These are phyloP conservation scores for Gobionotothen gibberifrons DNA, from an alignment of 2,797 vertebrate species.

Conservation along the genomic window DNA sequence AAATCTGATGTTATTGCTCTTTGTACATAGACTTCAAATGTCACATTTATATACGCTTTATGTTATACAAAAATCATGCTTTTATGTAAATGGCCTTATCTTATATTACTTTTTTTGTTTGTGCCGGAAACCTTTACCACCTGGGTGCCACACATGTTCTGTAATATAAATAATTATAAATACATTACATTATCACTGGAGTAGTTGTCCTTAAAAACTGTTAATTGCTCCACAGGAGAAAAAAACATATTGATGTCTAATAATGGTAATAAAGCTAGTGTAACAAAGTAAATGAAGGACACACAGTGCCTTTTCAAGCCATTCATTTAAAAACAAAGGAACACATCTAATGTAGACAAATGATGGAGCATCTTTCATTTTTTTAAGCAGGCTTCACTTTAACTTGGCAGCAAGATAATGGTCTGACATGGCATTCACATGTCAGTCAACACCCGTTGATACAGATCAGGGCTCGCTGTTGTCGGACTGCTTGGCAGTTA, in stretches of 20 bases:
- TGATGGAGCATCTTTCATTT: not conserved
- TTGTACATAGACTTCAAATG: not conserved
- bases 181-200: not conserved
- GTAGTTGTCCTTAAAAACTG: not conserved
- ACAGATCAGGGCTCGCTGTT: not conserved
- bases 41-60: not conserved
- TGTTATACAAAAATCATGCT: not conserved
- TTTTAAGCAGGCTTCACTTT: conserved; percentile 5
- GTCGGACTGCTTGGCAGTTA: not conserved
- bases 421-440: conserved; percentile 20
- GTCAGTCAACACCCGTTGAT: conserved; percentile 13
- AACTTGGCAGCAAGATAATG: conserved; percentile 20
- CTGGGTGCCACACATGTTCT: not conserved
- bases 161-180: not conserved
- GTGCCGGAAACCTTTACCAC: not conserved
- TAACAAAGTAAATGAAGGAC: not conserved
- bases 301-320: not conserved
- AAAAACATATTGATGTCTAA: not conserved
- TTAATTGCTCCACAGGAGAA: not conserved
- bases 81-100: not conserved
- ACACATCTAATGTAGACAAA: conserved; percentile 9
- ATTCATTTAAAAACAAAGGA: conserved; percentile 1
- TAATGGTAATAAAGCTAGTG: not conserved
- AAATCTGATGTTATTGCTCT: not conserved
- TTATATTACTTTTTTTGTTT: not conserved